Percentiles rank a stretch among this genome's conserved stretches.
These are phyloP conservation scores for Potamilus streckersoni DNA, from an alignment of 1,140 invertebrate genomes.

Conservation along the genomic window DNA sequence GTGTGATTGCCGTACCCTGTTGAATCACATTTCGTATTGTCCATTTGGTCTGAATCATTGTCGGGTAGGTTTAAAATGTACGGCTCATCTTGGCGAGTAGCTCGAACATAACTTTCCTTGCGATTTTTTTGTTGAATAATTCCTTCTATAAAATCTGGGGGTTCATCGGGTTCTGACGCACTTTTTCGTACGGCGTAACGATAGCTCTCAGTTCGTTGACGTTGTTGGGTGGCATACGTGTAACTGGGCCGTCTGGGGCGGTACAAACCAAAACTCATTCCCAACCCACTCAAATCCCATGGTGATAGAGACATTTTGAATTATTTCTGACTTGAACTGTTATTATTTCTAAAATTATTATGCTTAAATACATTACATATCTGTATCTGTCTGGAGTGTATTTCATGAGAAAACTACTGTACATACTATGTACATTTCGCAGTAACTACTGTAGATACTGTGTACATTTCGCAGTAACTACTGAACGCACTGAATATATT, in stretches of 20 bases:
- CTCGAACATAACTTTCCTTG: slow-evolving; percentile 60
- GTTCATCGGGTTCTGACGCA: slow-evolving; percentile 41
- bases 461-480: too few relatives aligned
- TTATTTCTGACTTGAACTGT: too few relatives aligned
- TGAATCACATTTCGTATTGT: slow-evolving; percentile 7
- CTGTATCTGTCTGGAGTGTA: too few relatives aligned
- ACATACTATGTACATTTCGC: too few relatives aligned
- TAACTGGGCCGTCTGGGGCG: slow-evolving; percentile 64
- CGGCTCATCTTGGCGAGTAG: slow-evolving; percentile 36
- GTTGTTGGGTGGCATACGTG: slow-evolving; percentile 61
- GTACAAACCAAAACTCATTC: slow-evolving; percentile 63
- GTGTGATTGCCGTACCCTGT: background rate
- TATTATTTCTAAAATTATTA: too few relatives aligned
- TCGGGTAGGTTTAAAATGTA: slow-evolving; percentile 28
- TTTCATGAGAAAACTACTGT: too few relatives aligned
- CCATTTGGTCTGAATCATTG: slow-evolving; percentile 6
- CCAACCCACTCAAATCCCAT: slow-evolving; percentile 58
- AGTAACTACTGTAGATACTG: too few relatives aligned
- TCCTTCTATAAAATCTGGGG: slow-evolving; percentile 61
- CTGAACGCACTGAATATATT: too few relatives aligned
- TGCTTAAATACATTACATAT: too few relatives aligned
- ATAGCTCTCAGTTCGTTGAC: slow-evolving; percentile 63
- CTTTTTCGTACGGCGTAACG: slow-evolving; percentile 58
- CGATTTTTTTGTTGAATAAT: slow-evolving; percentile 51
- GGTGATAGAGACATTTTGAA: slow-evolving; percentile 44